Evolutionary conservation across 2,113 vertebrate genomes (phyloP).

Genomic region (Hydrochoerus hydrochaeris): DNA sequence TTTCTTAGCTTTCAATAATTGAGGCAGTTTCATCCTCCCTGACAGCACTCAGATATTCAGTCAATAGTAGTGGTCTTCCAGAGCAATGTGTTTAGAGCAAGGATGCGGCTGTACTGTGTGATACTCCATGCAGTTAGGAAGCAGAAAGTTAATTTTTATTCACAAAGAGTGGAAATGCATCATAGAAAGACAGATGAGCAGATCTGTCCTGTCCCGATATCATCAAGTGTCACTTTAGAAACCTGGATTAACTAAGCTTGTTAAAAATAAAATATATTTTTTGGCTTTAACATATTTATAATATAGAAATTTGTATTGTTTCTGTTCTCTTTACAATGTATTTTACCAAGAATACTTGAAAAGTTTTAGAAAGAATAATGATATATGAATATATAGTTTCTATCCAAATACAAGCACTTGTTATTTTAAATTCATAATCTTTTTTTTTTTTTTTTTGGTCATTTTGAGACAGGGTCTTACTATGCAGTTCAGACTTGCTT

Average conservation of each 20-base stretch:
- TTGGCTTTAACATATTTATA: neutral
- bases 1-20: neutral
- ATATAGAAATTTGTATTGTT: neutral
- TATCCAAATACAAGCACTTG: neutral
- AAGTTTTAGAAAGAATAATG: neutral
- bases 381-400: neutral
- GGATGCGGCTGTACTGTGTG: fast-evolving
- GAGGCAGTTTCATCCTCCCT: neutral
- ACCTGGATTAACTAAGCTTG: neutral
- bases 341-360: conserved; percentile 24
- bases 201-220: neutral
- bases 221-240: neutral
- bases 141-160: neutral
- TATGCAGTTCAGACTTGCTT: too few species aligned
- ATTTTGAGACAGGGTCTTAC: too few species aligned
- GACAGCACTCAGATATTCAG: neutral
- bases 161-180: neutral
- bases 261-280: neutral
- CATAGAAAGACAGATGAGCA: neutral
- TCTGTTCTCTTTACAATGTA: neutral
- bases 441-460: too few species aligned
- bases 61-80: neutral
- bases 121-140: neutral
- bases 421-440: neutral
- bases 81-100: neutral